Base-by-base conservation (phyloP, 2,797 vertebrate genomes). In the Tragopan temminckii region DNA sequence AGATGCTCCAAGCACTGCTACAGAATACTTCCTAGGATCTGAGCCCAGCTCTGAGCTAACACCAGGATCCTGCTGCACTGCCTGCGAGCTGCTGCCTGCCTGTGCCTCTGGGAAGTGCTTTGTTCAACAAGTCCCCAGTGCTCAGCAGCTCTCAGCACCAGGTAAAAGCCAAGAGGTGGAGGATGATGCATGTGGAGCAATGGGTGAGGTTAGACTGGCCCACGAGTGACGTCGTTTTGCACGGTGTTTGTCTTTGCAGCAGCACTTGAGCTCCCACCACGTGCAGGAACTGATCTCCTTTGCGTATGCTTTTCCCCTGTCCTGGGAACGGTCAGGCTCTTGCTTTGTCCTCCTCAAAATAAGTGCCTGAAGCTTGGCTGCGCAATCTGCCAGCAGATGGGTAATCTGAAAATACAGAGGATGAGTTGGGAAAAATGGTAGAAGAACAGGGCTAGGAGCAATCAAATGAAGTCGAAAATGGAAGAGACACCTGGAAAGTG, bases 401-500 rank as follows among this genome's bases (percentile, higher is more conserved):
- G 1, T 7, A 53, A 46, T 80, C 91, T 85, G 82, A 96, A 94
- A 93, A 93, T 90, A 88, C 11, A 24, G 6, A 68, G 63, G 36
- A 21, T 67, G 27, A 31, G 23, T 6, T 13, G 53, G 16, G 36
- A 89, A 77, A 88, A 94, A 85, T 31, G 58, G 66, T 46, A 72
- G 55, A 72, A 85, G 18, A 91, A 53, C 31, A 67, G 66, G 89
- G 58, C n/a, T 29, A 59, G 43, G 42, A 77, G 77, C 70, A 92
- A 89, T 81, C 78, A 89, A 96, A 85, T 46, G 7, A 78, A 29
- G 74, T 29, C 89, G 59, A 45, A 63, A 94, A 90, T 80, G 84
- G 72, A 96, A 93, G 68, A 92, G 50, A 81, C 69, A 87, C 81
- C 88, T 78, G 50, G 80, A 94, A 78, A 89, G 35, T 81, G 79